Evolutionary conservation across 2,113 vertebrate species (phyloP), one percentile per base, ranked within the genome.

Genomic region (Erythrocercus mccallii): DNA sequence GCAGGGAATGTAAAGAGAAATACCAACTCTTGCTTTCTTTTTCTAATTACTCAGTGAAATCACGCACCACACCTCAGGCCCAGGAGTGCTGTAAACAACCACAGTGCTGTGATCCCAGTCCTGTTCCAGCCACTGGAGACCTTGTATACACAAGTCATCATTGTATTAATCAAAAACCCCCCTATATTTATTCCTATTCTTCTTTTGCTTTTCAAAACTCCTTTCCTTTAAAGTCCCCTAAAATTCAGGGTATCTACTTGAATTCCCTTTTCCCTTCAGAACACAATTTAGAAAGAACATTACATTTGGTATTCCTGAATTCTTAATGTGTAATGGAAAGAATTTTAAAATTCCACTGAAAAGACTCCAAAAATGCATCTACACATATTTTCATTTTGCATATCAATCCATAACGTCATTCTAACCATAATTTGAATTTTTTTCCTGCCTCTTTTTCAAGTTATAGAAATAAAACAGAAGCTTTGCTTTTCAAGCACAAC

Each of bases 401-500:
- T 58, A 69, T 93, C 56, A 92, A 37, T 79, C 50, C 24, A 44
- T 90, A 61, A 74, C 22, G 12, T 54, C 56, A 74, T 90, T 61
- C n/a, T 57, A 95, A 94, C 77, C n/a, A 71, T 35, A 12, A 65
- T 69, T 5, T 23, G 17, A 83, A 62, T 31, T 24, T 23, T 24
- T 12, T 3, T 6, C 19, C 22, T 33, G 9, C 31, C 35, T 82
- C 15, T 38, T 85, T 81, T 85, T 77, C 45, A 14, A 82, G 62
- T 50, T 91, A 45, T n/a, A 94, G 66, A 96, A 97, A 81, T 76
- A 56, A 91, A 95, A 64, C 24, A 81, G 65, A 70, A 81, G 84
- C 85, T 77, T 96, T 95, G 23, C 83, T 80, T 97, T 96, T 91
- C 87, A 95, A 96, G 91, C 56, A 95, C 87, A 92, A 86, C 68